Conservation (phyloP, 2,888 invertebrate species). For the Campaea margaritaria region DNA sequence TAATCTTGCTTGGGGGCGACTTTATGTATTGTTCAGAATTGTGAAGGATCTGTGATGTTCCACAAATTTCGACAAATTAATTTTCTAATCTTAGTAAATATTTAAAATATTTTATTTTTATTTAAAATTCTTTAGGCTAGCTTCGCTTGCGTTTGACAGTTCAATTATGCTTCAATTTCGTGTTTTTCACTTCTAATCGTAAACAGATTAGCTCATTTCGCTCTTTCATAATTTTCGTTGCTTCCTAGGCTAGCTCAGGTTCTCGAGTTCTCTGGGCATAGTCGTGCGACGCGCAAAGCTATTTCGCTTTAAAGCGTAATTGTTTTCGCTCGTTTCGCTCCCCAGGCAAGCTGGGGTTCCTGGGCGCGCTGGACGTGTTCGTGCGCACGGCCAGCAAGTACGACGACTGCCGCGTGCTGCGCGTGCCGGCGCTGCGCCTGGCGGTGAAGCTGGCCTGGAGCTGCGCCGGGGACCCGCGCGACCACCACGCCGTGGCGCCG, state of each 20-base stretch:
- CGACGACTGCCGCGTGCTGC: conserved; percentile 97
- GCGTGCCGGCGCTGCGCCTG: conserved; percentile 94
- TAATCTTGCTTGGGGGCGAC: too few relatives aligned
- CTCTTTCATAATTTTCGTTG: too few relatives aligned
- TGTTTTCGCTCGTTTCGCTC: background rate
- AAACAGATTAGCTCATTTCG: background rate
- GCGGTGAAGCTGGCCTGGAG: conserved; percentile 95
- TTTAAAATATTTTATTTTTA: too few relatives aligned
- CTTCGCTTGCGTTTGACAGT: too few relatives aligned
- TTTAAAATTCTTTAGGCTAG: too few relatives aligned
- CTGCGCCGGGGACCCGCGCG: conserved; percentile 96
- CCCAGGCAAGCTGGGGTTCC: conserved; percentile 92
- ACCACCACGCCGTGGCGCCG: conserved; percentile 97
- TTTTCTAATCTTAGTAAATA: background rate
- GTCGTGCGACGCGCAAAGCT: too few relatives aligned
- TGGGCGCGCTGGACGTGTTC: conserved; percentile 97
- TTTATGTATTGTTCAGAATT: too few relatives aligned
- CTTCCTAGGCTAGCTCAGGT: conserved; percentile 91
- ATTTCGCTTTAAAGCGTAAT: background rate
- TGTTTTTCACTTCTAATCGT: background rate
- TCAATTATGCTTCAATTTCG: too few relatives aligned
- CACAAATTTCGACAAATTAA: too few relatives aligned
- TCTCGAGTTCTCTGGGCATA: conserved; percentile 97
- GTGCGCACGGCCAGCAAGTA: conserved; percentile 99
- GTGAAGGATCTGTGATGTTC: too few relatives aligned